Conservation (phyloP, 1,140 invertebrate species). For the Euura lappo region DNA sequence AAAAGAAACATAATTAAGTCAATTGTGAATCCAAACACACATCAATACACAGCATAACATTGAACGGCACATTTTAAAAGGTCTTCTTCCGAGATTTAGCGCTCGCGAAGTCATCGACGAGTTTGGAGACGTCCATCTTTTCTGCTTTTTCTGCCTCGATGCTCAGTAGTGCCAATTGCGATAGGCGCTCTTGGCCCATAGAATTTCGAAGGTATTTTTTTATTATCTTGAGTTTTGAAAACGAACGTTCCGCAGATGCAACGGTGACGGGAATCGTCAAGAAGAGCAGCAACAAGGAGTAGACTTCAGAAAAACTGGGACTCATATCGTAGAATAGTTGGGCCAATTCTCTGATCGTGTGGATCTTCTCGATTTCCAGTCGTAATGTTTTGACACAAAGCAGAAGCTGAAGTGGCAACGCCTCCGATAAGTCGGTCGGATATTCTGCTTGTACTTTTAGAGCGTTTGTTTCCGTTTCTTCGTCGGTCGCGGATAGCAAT, state of each 20-base stretch:
- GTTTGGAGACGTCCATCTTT: conserved; percentile 12
- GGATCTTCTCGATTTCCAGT: conserved; percentile 13
- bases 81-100: background rate
- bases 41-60: conserved; percentile 15
- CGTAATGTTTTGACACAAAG: conserved; percentile 17
- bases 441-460: conserved; percentile 17
- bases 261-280: conserved; percentile 31
- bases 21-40: conserved; percentile 10
- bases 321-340: conserved; percentile 13
- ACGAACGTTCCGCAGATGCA: conserved; percentile 29
- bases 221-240: conserved; percentile 32
- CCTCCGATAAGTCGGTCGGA: conserved; percentile 15
- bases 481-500: conserved; percentile 13
- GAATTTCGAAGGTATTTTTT: conserved; percentile 32
- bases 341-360: conserved; percentile 14
- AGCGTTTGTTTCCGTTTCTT: conserved; percentile 16
- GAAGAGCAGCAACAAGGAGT: conserved; percentile 22
- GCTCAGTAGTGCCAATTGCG: conserved; percentile 18
- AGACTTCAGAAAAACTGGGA: conserved; percentile 18
- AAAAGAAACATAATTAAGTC: conserved; percentile 10
- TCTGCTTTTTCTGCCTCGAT: conserved; percentile 16
- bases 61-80: conserved; percentile 8
- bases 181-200: conserved; percentile 25
- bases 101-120: conserved; percentile 16
- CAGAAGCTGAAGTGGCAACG: conserved; percentile 16